These are phyloP conservation scores for Percopsis omiscomaycus DNA, from an alignment of 2,797 vertebrate genomes.

Conservation along the genomic window DNA sequence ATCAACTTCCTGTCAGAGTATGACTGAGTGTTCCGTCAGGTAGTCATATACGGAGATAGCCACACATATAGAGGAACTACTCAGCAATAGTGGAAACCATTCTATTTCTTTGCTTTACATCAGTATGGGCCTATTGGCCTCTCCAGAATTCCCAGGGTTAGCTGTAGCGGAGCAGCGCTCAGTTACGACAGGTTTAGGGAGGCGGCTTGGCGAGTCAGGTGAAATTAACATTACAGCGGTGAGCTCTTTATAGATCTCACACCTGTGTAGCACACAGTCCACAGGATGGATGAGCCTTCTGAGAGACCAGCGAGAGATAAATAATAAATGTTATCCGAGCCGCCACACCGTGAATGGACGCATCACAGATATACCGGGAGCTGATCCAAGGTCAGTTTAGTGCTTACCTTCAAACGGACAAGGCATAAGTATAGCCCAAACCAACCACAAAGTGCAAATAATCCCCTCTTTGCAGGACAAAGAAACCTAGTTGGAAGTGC, in stretches of 20 bases:
- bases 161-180: background rate
- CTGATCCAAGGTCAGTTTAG: background rate
- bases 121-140: too few relatives aligned
- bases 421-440: background rate
- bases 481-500: too few relatives aligned
- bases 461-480: too few relatives aligned
- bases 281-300: background rate
- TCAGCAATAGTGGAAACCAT: background rate
- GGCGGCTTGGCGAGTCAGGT: background rate
- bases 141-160: background rate
- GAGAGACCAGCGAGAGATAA: background rate
- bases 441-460: too few relatives aligned
- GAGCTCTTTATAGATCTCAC: constrained; percentile 1
- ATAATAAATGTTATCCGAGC: background rate
- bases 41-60: too few relatives aligned
- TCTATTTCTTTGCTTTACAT: too few relatives aligned
- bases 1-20: background rate
- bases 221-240: background rate
- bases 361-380: background rate
- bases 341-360: background rate
- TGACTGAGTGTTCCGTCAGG: background rate
- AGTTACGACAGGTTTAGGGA: background rate
- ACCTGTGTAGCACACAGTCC: background rate
- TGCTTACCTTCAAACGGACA: background rate
- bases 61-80: background rate